phyloP scores from a whole-genome alignment of 2,113 vertebrate species.

The Edolisoma coerulescens region DNA sequence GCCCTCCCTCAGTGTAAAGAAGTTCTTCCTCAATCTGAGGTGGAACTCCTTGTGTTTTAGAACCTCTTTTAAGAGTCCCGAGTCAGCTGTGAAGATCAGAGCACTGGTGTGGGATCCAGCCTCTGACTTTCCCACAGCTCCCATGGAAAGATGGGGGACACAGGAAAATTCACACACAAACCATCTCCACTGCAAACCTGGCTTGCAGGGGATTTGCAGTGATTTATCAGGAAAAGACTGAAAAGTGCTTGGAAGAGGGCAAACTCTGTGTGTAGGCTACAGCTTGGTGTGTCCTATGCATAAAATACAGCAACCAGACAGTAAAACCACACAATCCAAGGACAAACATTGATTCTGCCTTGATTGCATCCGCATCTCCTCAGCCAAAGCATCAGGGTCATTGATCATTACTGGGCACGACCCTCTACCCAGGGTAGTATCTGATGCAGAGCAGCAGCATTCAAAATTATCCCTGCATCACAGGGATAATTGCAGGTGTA shows the following conservation, averaged over 20 bases:
- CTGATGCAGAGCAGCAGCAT: background rate
- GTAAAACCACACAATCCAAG: background rate
- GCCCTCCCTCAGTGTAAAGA: background rate
- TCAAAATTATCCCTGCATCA: background rate
- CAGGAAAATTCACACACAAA: background rate
- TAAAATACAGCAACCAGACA: background rate
- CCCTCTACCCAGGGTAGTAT: background rate
- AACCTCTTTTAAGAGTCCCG: background rate
- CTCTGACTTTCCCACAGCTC: background rate
- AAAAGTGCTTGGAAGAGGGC: background rate
- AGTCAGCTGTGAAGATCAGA: background rate
- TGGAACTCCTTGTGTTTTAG: background rate
- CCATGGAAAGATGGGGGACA: fast-evolving
- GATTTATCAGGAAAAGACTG: background rate
- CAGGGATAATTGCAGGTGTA: background rate
- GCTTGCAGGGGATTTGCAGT: background rate
- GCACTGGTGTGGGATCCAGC: background rate
- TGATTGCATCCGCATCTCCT: background rate
- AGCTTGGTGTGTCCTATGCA: background rate
- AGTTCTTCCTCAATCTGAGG: background rate
- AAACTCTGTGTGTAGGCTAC: background rate
- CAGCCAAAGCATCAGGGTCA: background rate
- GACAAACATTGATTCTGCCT: background rate
- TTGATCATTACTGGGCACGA: background rate
- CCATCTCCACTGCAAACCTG: background rate